Evolutionary conservation across 2,888 invertebrate genomes (phyloP), one percentile per base, ranked within the genome.

Genomic region (Rhorus exstirpatorius): DNA sequence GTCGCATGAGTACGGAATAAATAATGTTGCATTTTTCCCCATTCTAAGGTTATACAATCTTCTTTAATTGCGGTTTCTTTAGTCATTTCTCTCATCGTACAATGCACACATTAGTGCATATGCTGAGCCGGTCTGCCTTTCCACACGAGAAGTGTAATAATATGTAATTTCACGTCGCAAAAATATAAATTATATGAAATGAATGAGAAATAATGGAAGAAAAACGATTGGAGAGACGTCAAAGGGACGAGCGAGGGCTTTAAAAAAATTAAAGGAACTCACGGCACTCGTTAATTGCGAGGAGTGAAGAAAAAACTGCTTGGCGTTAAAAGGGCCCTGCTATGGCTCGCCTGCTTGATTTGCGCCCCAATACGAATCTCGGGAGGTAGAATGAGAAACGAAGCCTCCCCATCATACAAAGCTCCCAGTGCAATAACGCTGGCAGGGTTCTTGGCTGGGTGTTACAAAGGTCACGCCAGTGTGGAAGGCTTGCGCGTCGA

Each of bases 391-490:
- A 71, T 71, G 46, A 46, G 46, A 46, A 35, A 71, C 60, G 46
- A 44, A 46, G 77, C 58, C 49, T 26, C 60, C 35, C 60, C 12
- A 24, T 17, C 41, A 21, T 49, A 49, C 63, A 65, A 19, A 67
- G 70, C 49, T 41, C 38, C 31, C 74, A 65, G 65, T 63, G 74
- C 72, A 70, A 82, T 79, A 79, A 75, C 60, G 63, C 41, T 55
- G 65, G 65, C 75, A 19, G 49, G 55, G 41, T 70, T 75, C 60
- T 75, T 67, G 82, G 79, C 19, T 82, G 65, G 58, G 74, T 70
- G 80, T 80, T 51, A 82, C 80, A 83, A 84, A 83, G 84, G 81
- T 83, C 83, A 79, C 68, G 68, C 38, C 51, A 71, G 61, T 80
- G 76, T 76, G 80, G 65, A 44, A 58, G 58, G 51, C 65, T 19